Conservation (phyloP, 2,113 vertebrate species). For the Colossoma macropomum region DNA sequence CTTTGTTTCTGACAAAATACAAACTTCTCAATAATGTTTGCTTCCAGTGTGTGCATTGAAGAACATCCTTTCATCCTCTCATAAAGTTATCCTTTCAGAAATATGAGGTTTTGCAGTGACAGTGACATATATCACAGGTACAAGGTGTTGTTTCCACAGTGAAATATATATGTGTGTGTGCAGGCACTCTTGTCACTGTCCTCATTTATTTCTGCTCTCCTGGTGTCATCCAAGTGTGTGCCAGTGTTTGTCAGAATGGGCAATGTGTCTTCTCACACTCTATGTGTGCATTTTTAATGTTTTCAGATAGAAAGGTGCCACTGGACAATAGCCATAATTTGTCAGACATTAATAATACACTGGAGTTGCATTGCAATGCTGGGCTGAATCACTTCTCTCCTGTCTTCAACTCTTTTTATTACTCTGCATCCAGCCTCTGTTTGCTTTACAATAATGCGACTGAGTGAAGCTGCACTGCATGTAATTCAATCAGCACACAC, state of each 20-base stretch:
- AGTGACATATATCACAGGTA: background rate
- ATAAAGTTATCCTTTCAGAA: no score
- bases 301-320: constrained; percentile 61
- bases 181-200: background rate
- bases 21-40: no score
- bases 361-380: background rate
- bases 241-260: background rate
- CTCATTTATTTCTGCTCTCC: background rate
- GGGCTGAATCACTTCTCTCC: background rate
- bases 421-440: background rate
- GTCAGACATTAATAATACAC: constrained; percentile 78
- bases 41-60: no score
- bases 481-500: background rate
- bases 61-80: no score
- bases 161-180: background rate
- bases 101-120: background rate
- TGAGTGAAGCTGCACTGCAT: background rate
- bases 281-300: constrained; percentile 71
- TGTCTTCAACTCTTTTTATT: background rate
- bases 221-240: background rate
- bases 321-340: constrained; percentile 74
- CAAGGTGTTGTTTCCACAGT: background rate
- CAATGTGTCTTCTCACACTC: background rate
- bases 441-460: background rate
- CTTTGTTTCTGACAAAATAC: no score